Evolutionary conservation across 2,888 invertebrate genomes (phyloP).

Genomic region (Sesia bembeciformis): DNA sequence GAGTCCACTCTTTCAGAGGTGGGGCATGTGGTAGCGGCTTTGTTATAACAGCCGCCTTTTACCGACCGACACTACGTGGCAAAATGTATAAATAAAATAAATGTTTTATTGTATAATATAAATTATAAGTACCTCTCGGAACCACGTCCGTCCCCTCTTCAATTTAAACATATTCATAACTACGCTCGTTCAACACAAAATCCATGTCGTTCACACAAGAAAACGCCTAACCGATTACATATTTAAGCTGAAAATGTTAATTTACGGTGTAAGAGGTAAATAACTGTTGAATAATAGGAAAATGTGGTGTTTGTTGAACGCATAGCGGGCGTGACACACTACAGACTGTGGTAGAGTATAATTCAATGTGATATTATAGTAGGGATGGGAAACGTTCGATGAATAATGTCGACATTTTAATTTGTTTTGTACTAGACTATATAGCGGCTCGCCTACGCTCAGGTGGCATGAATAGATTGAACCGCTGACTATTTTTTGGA

Average conservation of each 20-base stretch:
- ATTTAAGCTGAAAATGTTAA: background rate
- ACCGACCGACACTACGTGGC: no score
- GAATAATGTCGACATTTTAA: background rate
- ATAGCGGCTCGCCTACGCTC: no score
- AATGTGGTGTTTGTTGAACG: slow-evolving; percentile 12
- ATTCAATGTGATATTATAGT: slow-evolving; percentile 21
- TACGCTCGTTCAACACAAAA: background rate
- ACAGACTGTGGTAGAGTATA: slow-evolving; percentile 16
- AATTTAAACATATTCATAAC: slow-evolving; percentile 35
- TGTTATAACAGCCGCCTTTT: no score
- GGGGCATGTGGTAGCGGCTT: no score
- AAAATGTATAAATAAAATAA: no score
- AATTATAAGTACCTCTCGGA: slow-evolving; percentile 37
- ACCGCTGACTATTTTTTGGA: no score
- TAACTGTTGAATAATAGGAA: slow-evolving; percentile 11
- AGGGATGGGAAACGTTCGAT: slow-evolving; percentile 15
- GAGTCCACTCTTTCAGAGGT: no score
- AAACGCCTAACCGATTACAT: background rate
- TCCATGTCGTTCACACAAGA: background rate
- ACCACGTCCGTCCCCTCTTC: slow-evolving; percentile 54
- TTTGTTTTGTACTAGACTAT: no score
- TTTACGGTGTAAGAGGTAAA: background rate
- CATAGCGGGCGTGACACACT: slow-evolving; percentile 25
- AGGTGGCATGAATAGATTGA: no score
- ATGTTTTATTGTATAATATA: background rate